These are phyloP conservation scores for Stegana nigrithorax DNA, from an alignment of 2,888 invertebrate genomes.

Conservation along the genomic window DNA sequence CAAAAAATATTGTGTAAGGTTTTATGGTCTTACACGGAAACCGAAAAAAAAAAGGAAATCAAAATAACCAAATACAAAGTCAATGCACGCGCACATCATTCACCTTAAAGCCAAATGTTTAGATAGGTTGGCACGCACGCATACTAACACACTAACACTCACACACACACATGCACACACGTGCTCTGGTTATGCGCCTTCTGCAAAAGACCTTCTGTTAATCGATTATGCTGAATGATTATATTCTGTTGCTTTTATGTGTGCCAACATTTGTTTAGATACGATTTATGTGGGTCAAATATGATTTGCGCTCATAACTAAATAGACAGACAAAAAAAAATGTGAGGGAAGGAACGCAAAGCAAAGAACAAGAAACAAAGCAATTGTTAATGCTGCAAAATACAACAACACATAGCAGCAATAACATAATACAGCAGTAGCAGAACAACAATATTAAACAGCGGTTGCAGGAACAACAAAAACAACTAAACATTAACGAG, in stretches of 20 bases:
- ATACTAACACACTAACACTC: neutral
- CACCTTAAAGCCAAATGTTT: too few relatives aligned
- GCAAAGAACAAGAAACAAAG: neutral
- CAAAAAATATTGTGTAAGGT: too few relatives aligned
- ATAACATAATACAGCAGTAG: neutral
- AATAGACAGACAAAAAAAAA: neutral
- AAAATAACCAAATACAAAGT: too few relatives aligned
- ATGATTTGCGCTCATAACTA: neutral
- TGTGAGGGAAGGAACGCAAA: neutral
- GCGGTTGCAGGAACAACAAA: neutral
- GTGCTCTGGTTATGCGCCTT: too few relatives aligned
- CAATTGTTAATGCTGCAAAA: neutral
- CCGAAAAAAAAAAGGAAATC: too few relatives aligned
- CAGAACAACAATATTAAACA: neutral
- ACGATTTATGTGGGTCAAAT: neutral
- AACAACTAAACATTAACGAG: neutral
- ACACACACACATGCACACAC: too few relatives aligned
- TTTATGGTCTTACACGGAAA: too few relatives aligned
- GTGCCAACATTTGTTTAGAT: neutral
- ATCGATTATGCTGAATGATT: too few relatives aligned
- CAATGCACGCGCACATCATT: too few relatives aligned
- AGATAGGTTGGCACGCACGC: too few relatives aligned
- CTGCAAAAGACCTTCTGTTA: too few relatives aligned
- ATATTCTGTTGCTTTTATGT: slow-evolving; percentile 13
- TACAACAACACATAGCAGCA: slow-evolving; percentile 3